Percentiles rank a stretch among this genome's conserved stretches.
Evolutionary conservation across 2,113 vertebrate species (phyloP).

Genomic region (Pangasianodon gigas): DNA sequence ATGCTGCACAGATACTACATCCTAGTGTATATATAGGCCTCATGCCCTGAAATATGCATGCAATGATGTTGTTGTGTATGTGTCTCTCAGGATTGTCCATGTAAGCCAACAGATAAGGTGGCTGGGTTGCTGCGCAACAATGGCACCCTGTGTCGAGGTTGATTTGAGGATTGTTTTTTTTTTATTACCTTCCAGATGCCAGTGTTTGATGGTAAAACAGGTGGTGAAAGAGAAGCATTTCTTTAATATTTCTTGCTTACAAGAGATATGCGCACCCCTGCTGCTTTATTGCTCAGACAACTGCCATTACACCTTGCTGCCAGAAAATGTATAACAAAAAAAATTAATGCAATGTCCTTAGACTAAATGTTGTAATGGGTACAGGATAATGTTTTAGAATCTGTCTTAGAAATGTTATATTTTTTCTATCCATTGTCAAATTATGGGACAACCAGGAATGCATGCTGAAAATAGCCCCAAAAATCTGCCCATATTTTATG

Average conservation of each 20-base stretch:
- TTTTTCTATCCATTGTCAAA: neutral
- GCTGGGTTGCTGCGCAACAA: constrained; percentile 18
- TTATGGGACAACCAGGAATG: neutral
- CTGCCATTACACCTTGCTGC: constrained; percentile 24
- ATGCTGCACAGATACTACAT: neutral
- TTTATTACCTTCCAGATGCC: constrained; percentile 34
- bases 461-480: neutral
- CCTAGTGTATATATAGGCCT: neutral
- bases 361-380: neutral
- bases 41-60: constrained; percentile 4
- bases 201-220: constrained; percentile 10
- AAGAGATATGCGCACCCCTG: neutral
- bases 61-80: constrained; percentile 42
- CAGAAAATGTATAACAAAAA: constrained; percentile 5
- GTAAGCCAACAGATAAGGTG: constrained; percentile 29
- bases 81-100: constrained; percentile 29
- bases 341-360: constrained; percentile 17
- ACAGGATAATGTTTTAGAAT: neutral
- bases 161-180: constrained; percentile 32
- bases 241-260: constrained; percentile 30
- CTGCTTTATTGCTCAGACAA: constrained; percentile 25
- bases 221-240: constrained; percentile 25
- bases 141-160: constrained; percentile 26
- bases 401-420: neutral
- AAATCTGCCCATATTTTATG: constrained; percentile 13